Evolutionary conservation across 2,797 vertebrate genomes (phyloP).

Genomic region (Thripadectes ignobilis): DNA sequence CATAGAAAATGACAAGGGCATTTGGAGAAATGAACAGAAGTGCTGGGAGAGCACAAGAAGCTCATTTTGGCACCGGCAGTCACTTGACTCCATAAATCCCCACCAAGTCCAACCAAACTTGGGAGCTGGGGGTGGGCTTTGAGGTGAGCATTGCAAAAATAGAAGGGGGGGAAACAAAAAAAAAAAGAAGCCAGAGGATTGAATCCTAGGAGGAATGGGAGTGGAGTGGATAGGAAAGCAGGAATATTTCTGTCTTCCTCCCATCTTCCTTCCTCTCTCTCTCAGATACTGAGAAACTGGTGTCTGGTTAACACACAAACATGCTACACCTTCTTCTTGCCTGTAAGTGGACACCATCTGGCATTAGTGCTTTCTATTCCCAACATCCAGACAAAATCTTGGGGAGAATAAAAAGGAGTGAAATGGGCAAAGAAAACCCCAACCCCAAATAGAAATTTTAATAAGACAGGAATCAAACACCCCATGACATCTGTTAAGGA

Average conservation of each 20-base stretch:
- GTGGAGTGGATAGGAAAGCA: not conserved
- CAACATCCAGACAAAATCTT: not conserved
- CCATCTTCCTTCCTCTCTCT: not conserved
- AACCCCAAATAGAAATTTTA: fast-evolving
- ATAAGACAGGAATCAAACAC: not conserved
- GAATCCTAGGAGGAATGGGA: not conserved
- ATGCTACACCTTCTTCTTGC: not conserved
- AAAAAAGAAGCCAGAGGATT: not conserved
- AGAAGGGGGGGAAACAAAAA: not conserved
- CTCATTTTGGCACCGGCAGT: not conserved
- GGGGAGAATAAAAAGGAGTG: fast-evolving
- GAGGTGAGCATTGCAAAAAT: not conserved
- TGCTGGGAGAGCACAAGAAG: not conserved
- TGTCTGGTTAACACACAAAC: not conserved
- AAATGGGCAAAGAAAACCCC: fast-evolving
- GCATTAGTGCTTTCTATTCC: not conserved
- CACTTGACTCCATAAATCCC: not conserved
- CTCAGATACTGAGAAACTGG: not conserved
- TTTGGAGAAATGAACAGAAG: conserved; percentile 5
- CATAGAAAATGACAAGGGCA: conserved; percentile 56
- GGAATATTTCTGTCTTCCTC: not conserved
- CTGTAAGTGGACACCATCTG: not conserved
- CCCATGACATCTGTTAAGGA: not conserved
- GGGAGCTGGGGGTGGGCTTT: not conserved
- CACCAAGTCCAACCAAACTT: not conserved